These are phyloP conservation scores for Leptinotarsa tumamoca DNA, from an alignment of 2,888 invertebrate genomes.

Conservation along the genomic window DNA sequence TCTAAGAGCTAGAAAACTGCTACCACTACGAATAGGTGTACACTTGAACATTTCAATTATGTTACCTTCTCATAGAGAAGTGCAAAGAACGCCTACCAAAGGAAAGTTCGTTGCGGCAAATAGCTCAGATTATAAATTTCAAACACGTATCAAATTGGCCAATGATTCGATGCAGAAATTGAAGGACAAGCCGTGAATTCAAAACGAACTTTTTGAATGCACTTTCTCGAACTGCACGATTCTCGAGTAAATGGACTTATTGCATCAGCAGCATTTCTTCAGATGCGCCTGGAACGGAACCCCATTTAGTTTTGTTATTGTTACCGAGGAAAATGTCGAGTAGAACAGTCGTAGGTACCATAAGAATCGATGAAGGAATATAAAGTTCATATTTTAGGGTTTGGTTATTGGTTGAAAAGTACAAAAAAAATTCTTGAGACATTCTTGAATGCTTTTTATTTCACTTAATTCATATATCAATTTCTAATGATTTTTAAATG, in stretches of 20 bases:
- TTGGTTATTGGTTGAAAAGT: too few relatives aligned
- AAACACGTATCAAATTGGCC: slow-evolving; percentile 55
- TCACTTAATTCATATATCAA: too few relatives aligned
- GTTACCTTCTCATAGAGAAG: neutral
- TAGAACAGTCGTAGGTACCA: neutral
- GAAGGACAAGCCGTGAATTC: slow-evolving; percentile 50
- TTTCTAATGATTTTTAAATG: too few relatives aligned
- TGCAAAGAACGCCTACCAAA: neutral
- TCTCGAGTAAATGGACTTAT: slow-evolving; percentile 46
- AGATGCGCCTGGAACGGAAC: slow-evolving; percentile 36
- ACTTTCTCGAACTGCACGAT: slow-evolving; percentile 43
- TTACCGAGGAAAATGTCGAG: slow-evolving; percentile 22
- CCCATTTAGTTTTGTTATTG: slow-evolving; percentile 33
- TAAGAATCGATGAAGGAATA: neutral
- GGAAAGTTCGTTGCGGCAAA: slow-evolving; percentile 11
- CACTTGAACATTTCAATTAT: neutral
- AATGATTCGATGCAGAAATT: slow-evolving; percentile 55
- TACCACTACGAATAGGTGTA: too few relatives aligned
- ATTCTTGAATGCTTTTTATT: too few relatives aligned
- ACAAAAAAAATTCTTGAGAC: too few relatives aligned
- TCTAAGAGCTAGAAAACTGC: too few relatives aligned
- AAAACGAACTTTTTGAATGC: slow-evolving; percentile 51
- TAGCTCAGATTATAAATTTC: slow-evolving; percentile 53
- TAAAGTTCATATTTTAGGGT: neutral
- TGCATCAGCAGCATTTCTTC: slow-evolving; percentile 42